A percentile compares a stretch with the other conserved stretches of the same genome.
phyloP scores from a whole-genome alignment of 1,140 invertebrate genomes.

The Sitophilus oryzae region DNA sequence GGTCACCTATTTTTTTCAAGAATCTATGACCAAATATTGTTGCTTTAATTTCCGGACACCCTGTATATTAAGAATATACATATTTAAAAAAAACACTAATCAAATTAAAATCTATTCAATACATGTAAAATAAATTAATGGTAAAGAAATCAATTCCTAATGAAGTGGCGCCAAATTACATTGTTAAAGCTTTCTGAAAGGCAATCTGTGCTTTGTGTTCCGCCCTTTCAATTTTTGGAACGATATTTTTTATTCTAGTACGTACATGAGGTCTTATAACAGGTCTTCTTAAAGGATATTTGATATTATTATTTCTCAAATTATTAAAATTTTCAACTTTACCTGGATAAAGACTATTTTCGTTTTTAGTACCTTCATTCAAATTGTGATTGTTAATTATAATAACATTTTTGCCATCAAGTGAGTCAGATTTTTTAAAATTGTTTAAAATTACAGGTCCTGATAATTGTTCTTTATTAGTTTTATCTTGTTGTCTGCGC shows the following conservation, averaged over 20 bases:
- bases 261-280: background rate
- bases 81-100: background rate
- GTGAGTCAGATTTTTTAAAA: background rate
- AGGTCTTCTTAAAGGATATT: background rate
- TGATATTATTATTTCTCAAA: background rate
- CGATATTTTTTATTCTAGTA: conserved; percentile 1
- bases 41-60: background rate
- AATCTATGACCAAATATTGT: background rate
- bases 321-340: background rate
- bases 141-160: background rate
- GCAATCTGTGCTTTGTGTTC: background rate
- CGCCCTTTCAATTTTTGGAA: conserved; percentile 9
- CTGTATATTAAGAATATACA: background rate
- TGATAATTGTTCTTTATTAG: too few relatives aligned
- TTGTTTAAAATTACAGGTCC: too few relatives aligned
- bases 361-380: conserved; percentile 3
- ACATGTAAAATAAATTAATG: background rate
- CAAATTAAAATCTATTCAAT: background rate
- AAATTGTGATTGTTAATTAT: conserved; percentile 11
- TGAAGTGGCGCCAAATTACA: background rate
- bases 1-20: too few relatives aligned
- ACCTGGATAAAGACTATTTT: background rate
- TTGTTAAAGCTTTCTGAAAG: conserved; percentile 4
- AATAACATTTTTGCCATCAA: conserved; percentile 1
- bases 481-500: too few relatives aligned